Conservation (phyloP, 2,797 vertebrate genomes). For the Arnoldichthys spilopterus region DNA sequence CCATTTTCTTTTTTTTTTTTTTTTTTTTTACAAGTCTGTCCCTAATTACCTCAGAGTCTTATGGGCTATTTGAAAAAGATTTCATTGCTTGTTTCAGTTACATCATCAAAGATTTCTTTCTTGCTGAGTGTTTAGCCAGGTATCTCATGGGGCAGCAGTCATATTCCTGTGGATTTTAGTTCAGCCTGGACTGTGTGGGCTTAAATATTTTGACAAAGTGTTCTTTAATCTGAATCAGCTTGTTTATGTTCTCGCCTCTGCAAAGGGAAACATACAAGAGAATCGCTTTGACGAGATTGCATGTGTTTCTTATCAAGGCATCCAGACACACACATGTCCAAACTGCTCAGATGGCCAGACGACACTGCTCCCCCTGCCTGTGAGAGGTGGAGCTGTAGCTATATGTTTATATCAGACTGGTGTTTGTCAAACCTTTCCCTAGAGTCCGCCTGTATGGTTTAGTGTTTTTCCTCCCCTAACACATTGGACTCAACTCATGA, state of each 20-base stretch:
- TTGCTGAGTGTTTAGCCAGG: slow-evolving; percentile 37
- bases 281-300: slow-evolving; percentile 58
- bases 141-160: slow-evolving; percentile 42
- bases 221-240: slow-evolving; percentile 62
- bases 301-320: slow-evolving; percentile 65
- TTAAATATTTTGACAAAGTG: slow-evolving; percentile 63
- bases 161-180: slow-evolving; percentile 50
- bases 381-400: slow-evolving; percentile 31
- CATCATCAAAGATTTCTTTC: slow-evolving; percentile 51
- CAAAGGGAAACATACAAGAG: slow-evolving; percentile 60
- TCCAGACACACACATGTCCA: slow-evolving; percentile 58
- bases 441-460: neutral
- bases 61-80: slow-evolving; percentile 34
- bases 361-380: slow-evolving; percentile 55
- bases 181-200: slow-evolving; percentile 54
- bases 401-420: neutral
- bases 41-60: slow-evolving; percentile 35
- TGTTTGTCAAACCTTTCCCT: neutral
- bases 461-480: neutral
- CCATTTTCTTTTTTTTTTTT: neutral
- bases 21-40: neutral
- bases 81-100: slow-evolving; percentile 41
- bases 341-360: slow-evolving; percentile 41
- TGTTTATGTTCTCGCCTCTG: slow-evolving; percentile 62
- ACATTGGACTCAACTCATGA: neutral